These are phyloP conservation scores for Pachyrhynchus sulphureomaculatus DNA, from an alignment of 1,140 invertebrate genomes.

Conservation along the genomic window DNA sequence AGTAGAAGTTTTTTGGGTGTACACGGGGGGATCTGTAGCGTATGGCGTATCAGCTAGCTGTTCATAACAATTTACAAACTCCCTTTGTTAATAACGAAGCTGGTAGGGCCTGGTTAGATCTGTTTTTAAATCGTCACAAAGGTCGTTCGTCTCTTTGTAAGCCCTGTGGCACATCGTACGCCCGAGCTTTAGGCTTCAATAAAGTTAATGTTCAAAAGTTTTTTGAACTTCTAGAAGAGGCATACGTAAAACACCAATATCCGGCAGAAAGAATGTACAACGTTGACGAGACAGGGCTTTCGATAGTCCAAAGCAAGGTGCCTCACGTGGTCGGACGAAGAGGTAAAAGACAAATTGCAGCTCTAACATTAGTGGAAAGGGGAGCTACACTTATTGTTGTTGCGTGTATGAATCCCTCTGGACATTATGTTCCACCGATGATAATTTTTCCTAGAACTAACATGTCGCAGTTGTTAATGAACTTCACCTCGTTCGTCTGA, in stretches of 20 bases:
- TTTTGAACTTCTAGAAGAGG: constrained; percentile 12
- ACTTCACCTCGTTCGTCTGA: constrained; percentile 31
- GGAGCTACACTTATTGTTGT: constrained; percentile 53
- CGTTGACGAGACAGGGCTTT: constrained; percentile 11
- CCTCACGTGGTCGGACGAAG: constrained; percentile 11
- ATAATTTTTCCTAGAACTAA: constrained; percentile 26
- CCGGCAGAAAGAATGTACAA: constrained; percentile 3
- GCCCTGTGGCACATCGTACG: constrained; percentile 34
- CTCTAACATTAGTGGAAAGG: constrained; percentile 53
- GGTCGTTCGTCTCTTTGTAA: neutral
- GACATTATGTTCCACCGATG: constrained; percentile 14
- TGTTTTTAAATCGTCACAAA: neutral
- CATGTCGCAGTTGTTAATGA: constrained; percentile 13
- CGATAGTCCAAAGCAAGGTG: constrained; percentile 16
- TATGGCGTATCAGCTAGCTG: neutral
- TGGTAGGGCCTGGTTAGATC: neutral
- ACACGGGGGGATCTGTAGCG: neutral
- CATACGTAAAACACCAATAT: neutral
- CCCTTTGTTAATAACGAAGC: neutral
- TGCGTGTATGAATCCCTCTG: constrained; percentile 45
- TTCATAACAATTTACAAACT: neutral
- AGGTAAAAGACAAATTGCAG: constrained; percentile 36
- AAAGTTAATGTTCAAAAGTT: constrained; percentile 26
- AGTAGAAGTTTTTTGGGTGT: neutral
- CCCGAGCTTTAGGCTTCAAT: constrained; percentile 43